Percentiles rank a stretch among this genome's conserved stretches.
phyloP scores from a whole-genome alignment of 2,888 invertebrate genomes.

The Tuberolachnus salignus region DNA sequence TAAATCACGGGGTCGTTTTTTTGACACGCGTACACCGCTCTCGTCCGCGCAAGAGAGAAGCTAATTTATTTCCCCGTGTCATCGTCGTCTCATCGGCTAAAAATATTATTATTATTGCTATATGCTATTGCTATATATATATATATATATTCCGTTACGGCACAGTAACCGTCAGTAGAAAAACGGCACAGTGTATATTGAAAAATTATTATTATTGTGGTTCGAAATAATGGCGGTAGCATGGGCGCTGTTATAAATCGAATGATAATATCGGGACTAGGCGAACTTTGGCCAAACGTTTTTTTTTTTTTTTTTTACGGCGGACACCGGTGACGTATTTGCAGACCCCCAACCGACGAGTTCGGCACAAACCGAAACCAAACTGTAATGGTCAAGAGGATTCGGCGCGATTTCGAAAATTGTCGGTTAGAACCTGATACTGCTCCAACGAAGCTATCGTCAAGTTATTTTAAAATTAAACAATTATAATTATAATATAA shows the following conservation, averaged over 20 bases:
- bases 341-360: too few species aligned
- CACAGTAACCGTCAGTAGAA: constrained; percentile 15
- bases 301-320: neutral
- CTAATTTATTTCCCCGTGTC: constrained; percentile 20
- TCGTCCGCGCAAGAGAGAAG: neutral
- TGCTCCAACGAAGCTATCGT: too few species aligned
- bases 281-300: neutral
- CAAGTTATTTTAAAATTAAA: too few species aligned
- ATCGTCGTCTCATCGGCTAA: neutral
- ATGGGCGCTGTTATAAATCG: constrained; percentile 19
- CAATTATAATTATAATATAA: too few species aligned
- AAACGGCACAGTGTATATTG: constrained; percentile 11
- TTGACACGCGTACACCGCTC: neutral
- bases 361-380: too few species aligned
- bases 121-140: neutral
- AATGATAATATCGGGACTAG: constrained; percentile 32
- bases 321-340: too few species aligned
- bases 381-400: too few species aligned
- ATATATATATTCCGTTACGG: neutral
- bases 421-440: too few species aligned
- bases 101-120: constrained; percentile 39
- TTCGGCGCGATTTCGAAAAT: too few species aligned
- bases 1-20: constrained; percentile 44
- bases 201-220: neutral
- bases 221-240: neutral